Conservation (phyloP, 2,888 invertebrate species). For the Gymnosoma rotundatum region DNA sequence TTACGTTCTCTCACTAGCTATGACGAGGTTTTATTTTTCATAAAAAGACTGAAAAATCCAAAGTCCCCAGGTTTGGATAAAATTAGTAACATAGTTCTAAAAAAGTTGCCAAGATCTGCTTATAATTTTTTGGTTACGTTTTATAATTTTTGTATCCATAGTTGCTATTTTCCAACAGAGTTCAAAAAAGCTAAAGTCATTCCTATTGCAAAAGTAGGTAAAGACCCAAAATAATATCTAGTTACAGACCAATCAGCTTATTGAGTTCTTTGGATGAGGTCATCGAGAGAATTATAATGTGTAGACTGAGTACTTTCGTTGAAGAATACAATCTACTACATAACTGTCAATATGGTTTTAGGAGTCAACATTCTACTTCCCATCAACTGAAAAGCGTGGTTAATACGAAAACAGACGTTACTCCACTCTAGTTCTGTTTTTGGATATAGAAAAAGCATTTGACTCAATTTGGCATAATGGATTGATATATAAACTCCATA, state of each 20-base stretch:
- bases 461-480: slow-evolving; percentile 16
- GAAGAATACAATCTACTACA: neutral
- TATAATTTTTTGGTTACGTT: neutral
- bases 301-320: no score
- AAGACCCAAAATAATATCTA: neutral
- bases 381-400: slow-evolving; percentile 2
- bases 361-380: neutral
- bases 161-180: neutral
- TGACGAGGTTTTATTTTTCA: neutral
- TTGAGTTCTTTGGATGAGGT: slow-evolving; percentile 16
- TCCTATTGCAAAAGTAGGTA: neutral
- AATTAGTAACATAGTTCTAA: neutral
- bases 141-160: neutral
- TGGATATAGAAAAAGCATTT: slow-evolving; percentile 30
- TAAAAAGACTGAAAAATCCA: neutral
- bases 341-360: slow-evolving; percentile 4
- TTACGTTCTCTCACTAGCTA: neutral
- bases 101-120: neutral
- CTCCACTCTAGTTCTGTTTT: neutral
- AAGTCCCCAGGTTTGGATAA: neutral
- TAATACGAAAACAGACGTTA: neutral
- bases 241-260: slow-evolving; percentile 31
- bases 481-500: neutral
- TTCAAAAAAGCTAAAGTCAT: slow-evolving; percentile 24
- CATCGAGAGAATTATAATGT: slow-evolving; percentile 19